These are phyloP conservation scores for Columbina picui DNA, from an alignment of 2,113 vertebrate species.

Conservation along the genomic window DNA sequence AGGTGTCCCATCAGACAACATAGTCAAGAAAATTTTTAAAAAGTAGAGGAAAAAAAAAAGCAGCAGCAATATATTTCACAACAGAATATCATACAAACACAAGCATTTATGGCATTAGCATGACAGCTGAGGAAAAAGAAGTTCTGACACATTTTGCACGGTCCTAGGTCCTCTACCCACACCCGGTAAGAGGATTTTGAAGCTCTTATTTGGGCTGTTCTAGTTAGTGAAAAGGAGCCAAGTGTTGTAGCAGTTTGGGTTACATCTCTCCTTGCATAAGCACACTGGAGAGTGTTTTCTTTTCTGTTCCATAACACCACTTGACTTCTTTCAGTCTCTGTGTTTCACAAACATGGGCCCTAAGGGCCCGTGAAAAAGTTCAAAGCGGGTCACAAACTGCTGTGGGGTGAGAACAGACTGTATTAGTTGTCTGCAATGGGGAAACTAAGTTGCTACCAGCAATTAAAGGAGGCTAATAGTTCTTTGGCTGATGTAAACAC, in stretches of 20 bases:
- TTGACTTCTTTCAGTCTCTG: neutral
- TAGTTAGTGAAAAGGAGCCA: neutral
- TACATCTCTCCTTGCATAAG: neutral
- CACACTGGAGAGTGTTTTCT: neutral
- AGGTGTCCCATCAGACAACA: neutral
- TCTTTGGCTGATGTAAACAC: slow-evolving; percentile 55
- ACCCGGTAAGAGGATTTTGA: neutral
- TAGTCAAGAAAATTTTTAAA: no score
- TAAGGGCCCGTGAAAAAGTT: slow-evolving; percentile 24
- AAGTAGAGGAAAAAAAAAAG: neutral
- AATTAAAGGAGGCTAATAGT: slow-evolving; percentile 63
- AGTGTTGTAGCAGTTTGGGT: neutral
- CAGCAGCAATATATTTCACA: neutral
- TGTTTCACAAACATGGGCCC: neutral
- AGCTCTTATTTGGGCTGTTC: neutral
- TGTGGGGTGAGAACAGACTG: slow-evolving; percentile 54
- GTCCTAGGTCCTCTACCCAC: neutral
- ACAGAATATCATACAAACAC: neutral
- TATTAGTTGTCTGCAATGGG: slow-evolving; percentile 55
- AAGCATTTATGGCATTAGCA: neutral
- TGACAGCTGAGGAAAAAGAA: neutral
- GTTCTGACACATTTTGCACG: neutral
- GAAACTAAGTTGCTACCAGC: slow-evolving; percentile 56
- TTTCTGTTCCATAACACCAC: neutral
- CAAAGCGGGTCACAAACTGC: slow-evolving; percentile 44